Evolutionary conservation across 2,113 vertebrate species (phyloP).

Genomic region (Heterotilapia buettikoferi): DNA sequence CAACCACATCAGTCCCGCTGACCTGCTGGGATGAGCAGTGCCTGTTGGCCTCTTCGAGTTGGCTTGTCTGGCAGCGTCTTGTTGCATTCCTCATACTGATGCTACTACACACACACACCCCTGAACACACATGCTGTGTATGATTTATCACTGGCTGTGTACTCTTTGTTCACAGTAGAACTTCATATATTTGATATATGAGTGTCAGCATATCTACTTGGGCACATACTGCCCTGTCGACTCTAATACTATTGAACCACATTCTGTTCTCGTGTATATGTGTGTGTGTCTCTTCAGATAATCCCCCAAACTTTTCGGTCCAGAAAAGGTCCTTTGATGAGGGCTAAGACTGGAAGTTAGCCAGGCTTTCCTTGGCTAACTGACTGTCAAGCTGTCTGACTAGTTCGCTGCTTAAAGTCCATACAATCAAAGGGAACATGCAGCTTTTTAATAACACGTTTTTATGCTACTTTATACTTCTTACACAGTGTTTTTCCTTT

Average conservation of each 20-base stretch:
- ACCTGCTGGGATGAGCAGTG: neutral
- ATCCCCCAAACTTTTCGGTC: slow-evolving; percentile 44
- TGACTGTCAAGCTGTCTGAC: slow-evolving; percentile 35
- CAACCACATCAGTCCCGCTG: neutral
- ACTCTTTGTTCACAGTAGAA: neutral
- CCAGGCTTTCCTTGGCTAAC: slow-evolving; percentile 52
- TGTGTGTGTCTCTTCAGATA: slow-evolving; percentile 16
- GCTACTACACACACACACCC: neutral
- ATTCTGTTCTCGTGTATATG: neutral
- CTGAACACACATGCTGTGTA: neutral
- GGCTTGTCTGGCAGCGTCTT: slow-evolving; percentile 33
- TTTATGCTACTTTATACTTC: neutral
- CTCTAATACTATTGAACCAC: neutral
- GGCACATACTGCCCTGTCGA: neutral
- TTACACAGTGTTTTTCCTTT: neutral
- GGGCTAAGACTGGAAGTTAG: slow-evolving; percentile 35
- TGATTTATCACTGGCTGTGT: neutral
- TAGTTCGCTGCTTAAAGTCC: slow-evolving; percentile 21
- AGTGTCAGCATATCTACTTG: slow-evolving; percentile 1
- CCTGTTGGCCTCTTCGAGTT: slow-evolving; percentile 13
- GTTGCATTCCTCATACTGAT: slow-evolving; percentile 34
- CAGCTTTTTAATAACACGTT: neutral
- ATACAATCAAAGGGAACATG: slow-evolving; percentile 10
- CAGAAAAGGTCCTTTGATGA: slow-evolving; percentile 51
- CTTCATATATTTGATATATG: slow-evolving; percentile 1